Conservation (phyloP, 2,113 vertebrate species). For the Onychostruthus taczanowskii region DNA sequence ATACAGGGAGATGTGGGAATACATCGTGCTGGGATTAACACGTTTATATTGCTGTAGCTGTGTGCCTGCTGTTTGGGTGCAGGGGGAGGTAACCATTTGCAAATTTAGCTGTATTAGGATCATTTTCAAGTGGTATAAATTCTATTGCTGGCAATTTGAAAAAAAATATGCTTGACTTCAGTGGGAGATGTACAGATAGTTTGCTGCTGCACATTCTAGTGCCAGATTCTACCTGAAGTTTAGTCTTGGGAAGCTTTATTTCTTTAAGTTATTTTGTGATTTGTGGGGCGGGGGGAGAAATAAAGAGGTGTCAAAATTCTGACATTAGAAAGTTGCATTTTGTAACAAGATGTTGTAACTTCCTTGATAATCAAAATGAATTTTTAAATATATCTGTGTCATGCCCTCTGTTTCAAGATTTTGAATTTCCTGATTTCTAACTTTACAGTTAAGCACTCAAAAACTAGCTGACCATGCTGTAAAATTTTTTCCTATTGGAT, state of each 20-base stretch:
- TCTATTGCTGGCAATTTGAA: not conserved
- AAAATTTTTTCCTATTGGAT: not conserved
- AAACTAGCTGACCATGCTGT: not conserved
- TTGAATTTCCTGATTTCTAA: not conserved
- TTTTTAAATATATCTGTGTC: not conserved
- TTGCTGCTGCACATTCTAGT: not conserved
- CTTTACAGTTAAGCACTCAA: not conserved
- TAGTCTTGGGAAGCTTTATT: not conserved
- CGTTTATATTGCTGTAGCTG: constrained; percentile 2
- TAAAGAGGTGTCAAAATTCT: not conserved
- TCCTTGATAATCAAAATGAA: not conserved
- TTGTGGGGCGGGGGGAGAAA: not conserved
- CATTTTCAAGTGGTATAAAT: not conserved
- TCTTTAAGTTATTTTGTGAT: not conserved
- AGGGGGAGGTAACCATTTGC: not conserved
- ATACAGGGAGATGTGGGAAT: constrained; percentile 49
- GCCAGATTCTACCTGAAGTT: not conserved
- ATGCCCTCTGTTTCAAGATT: not conserved
- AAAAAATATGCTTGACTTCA: not conserved
- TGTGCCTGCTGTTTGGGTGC: constrained; percentile 23
- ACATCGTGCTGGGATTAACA: constrained; percentile 44
- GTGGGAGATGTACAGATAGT: not conserved
- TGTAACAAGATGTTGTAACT: not conserved
- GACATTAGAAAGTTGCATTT: not conserved
- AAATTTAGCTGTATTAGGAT: constrained; percentile 5